These are phyloP conservation scores for Agonopterix alstromeriana DNA, from an alignment of 2,888 invertebrate genomes.

Conservation along the genomic window DNA sequence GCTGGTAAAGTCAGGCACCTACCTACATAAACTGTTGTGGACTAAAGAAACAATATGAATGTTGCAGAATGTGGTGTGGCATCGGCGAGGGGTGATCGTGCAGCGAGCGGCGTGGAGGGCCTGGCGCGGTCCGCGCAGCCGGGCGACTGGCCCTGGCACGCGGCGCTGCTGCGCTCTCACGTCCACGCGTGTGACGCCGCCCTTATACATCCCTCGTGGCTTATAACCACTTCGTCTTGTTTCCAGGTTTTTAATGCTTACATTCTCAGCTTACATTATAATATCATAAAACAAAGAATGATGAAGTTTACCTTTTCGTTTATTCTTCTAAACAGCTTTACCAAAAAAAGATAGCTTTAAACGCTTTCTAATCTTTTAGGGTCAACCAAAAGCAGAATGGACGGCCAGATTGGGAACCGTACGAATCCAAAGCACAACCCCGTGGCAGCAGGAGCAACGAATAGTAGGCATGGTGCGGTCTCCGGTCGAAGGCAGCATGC, in stretches of 20 bases:
- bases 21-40: neutral
- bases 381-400: slow-evolving; percentile 93
- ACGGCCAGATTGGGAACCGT: slow-evolving; percentile 86
- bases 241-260: slow-evolving; percentile 79
- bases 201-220: slow-evolving; percentile 87
- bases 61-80: slow-evolving; percentile 82
- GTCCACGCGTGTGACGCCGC: slow-evolving; percentile 94
- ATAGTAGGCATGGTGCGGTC: slow-evolving; percentile 92
- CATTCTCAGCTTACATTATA: too few relatives aligned
- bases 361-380: slow-evolving; percentile 44
- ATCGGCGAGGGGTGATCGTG: slow-evolving; percentile 71
- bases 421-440: slow-evolving; percentile 85
- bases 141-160: slow-evolving; percentile 97
- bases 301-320: too few relatives aligned
- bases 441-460: slow-evolving; percentile 91
- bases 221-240: slow-evolving; percentile 91
- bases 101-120: slow-evolving; percentile 62
- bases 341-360: neutral
- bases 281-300: too few relatives aligned
- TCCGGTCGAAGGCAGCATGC: slow-evolving; percentile 91
- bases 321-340: too few relatives aligned
- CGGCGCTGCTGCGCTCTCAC: slow-evolving; percentile 87
- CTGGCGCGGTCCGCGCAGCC: slow-evolving; percentile 85
- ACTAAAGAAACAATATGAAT: neutral
- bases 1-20: too few relatives aligned